Conservation (phyloP, 2,797 vertebrate genomes). For the Peromyscus melanophrys region DNA sequence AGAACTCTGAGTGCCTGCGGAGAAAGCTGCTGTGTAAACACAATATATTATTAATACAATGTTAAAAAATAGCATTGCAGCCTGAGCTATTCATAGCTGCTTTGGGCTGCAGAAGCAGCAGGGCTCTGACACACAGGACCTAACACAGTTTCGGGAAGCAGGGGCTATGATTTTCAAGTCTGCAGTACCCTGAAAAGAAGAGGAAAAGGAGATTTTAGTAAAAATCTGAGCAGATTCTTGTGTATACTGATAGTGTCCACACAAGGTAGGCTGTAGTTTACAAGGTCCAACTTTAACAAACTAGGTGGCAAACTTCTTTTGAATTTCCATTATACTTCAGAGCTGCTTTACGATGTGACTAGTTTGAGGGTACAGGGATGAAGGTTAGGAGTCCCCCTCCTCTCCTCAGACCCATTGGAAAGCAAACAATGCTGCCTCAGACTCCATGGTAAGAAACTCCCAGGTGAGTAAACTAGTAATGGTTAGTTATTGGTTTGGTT, state of each 20-base stretch:
- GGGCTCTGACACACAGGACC: slow-evolving; percentile 27
- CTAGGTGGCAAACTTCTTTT: slow-evolving; percentile 7
- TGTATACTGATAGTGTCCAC: not conserved
- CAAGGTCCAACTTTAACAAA: not conserved
- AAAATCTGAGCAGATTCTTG: not conserved
- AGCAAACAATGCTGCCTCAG: not conserved
- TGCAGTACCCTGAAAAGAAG: slow-evolving; percentile 12
- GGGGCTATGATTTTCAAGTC: slow-evolving; percentile 45
- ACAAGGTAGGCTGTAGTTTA: not conserved
- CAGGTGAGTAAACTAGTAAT: not conserved
- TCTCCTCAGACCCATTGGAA: not conserved
- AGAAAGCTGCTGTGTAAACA: slow-evolving; percentile 80
- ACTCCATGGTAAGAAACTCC: not conserved
- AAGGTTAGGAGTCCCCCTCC: not conserved
- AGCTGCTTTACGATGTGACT: not conserved
- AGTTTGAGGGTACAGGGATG: not conserved
- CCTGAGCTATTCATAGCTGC: slow-evolving; percentile 81
- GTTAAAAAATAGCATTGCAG: slow-evolving; percentile 81
- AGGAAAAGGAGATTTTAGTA: slow-evolving; percentile 26
- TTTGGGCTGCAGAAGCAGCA: slow-evolving; percentile 38
- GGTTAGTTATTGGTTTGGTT: not conserved
- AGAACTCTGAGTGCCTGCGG: slow-evolving; percentile 60
- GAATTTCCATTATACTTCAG: slow-evolving; percentile 9
- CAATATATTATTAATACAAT: slow-evolving; percentile 84
- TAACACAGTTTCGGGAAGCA: slow-evolving; percentile 28